phyloP scores from a whole-genome alignment of 1,140 invertebrate species.

The Lamellibrachia luymesi region DNA sequence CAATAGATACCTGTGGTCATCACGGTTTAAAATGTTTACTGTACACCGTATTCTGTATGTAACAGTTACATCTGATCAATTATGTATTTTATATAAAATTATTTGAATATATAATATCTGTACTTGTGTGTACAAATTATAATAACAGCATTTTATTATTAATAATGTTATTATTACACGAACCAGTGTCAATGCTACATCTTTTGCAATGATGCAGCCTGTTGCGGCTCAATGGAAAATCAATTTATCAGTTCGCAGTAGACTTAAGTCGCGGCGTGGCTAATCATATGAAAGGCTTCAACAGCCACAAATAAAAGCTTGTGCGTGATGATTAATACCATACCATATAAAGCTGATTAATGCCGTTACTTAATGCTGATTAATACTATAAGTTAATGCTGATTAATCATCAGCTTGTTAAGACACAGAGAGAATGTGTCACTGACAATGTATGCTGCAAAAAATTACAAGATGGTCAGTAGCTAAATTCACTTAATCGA shows the following conservation, averaged over 20 bases:
- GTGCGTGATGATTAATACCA: background rate
- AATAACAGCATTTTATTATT: background rate
- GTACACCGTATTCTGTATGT: too few species aligned
- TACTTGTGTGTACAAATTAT: background rate
- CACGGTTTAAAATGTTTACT: too few species aligned
- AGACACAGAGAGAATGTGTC: background rate
- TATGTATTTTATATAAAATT: too few species aligned
- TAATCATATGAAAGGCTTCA: background rate
- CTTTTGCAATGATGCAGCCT: background rate
- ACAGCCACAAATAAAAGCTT: background rate
- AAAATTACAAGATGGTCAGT: background rate
- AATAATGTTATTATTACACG: background rate
- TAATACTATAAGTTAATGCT: background rate
- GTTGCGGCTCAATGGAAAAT: background rate
- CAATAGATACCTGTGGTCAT: too few species aligned
- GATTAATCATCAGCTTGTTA: background rate
- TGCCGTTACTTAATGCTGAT: background rate
- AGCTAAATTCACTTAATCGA: background rate
- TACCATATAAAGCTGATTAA: background rate
- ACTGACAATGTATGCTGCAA: background rate
- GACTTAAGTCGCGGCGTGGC: background rate
- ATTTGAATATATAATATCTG: too few species aligned
- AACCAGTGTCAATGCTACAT: background rate
- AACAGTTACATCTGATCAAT: too few species aligned
- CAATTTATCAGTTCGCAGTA: background rate